These are phyloP conservation scores for Furnarius figulus DNA, from an alignment of 2,113 vertebrate genomes.

Conservation along the genomic window DNA sequence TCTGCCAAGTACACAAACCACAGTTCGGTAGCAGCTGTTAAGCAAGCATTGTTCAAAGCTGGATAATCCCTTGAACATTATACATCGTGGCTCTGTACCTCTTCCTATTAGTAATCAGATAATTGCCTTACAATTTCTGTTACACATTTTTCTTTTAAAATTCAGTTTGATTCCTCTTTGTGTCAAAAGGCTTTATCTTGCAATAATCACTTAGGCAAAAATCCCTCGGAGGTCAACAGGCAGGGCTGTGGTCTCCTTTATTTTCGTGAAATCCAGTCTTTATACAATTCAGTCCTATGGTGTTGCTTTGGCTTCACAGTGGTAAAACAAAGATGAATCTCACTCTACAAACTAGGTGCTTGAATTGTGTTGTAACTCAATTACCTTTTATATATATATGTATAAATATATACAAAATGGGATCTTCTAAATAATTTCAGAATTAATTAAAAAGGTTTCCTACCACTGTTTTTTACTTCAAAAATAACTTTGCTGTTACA, in stretches of 20 bases:
- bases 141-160: conserved; percentile 10
- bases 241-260: background rate
- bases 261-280: background rate
- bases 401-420: background rate
- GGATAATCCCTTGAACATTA: conserved; percentile 53
- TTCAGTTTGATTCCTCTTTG: conserved; percentile 11
- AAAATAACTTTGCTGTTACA: background rate
- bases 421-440: background rate
- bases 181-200: conserved; percentile 39
- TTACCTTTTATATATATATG: background rate
- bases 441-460: background rate
- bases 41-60: conserved; percentile 61
- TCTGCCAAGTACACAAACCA: conserved; percentile 35
- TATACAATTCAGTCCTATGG: background rate
- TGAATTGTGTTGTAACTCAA: background rate
- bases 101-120: conserved; percentile 49
- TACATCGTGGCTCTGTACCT: conserved; percentile 4
- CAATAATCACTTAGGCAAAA: conserved; percentile 36
- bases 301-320: background rate
- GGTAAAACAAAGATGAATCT: background rate
- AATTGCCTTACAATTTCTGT: conserved; percentile 39
- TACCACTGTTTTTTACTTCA: background rate
- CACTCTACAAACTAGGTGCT: background rate
- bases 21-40: conserved; percentile 44
- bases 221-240: background rate